Evolutionary conservation across 1,140 invertebrate species (phyloP).

Genomic region (Kradibia gibbosae): DNA sequence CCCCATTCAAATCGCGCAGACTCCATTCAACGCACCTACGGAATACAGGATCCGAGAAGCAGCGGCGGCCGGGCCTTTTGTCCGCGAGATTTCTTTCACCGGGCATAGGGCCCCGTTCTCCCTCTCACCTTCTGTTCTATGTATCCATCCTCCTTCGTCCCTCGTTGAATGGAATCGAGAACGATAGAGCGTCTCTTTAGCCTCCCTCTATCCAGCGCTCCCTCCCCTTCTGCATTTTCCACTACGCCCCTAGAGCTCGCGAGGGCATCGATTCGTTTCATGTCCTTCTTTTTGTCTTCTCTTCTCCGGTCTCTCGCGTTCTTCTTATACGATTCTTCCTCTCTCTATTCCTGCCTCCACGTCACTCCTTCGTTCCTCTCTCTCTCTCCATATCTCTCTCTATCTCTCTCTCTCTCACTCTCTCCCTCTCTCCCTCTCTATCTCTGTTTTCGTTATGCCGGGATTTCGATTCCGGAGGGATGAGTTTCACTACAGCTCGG

Average conservation of each 20-base stretch:
- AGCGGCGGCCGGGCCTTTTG: slow-evolving; percentile 63
- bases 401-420: neutral
- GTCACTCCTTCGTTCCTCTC: too few relatives aligned
- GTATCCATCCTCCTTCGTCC: slow-evolving; percentile 21
- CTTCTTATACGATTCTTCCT: too few relatives aligned
- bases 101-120: slow-evolving; percentile 29
- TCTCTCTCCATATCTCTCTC: neutral
- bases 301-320: neutral
- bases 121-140: neutral
- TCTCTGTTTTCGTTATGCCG: slow-evolving; percentile 4
- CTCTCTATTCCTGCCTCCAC: too few relatives aligned
- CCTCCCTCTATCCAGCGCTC: slow-evolving; percentile 20
- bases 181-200: slow-evolving; percentile 15
- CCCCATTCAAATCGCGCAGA: slow-evolving; percentile 63
- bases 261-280: slow-evolving; percentile 43
- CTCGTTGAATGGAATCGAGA: slow-evolving; percentile 44
- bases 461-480: slow-evolving; percentile 27
- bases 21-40: slow-evolving; percentile 54
- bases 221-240: slow-evolving; percentile 25
- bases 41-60: slow-evolving; percentile 36
- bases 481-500: neutral
- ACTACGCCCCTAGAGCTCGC: slow-evolving; percentile 25
- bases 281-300: slow-evolving; percentile 25
- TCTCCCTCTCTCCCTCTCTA: neutral
- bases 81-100: slow-evolving; percentile 64